Conservation (phyloP, 1,140 invertebrate species). For the Notospermus geniculatus region DNA sequence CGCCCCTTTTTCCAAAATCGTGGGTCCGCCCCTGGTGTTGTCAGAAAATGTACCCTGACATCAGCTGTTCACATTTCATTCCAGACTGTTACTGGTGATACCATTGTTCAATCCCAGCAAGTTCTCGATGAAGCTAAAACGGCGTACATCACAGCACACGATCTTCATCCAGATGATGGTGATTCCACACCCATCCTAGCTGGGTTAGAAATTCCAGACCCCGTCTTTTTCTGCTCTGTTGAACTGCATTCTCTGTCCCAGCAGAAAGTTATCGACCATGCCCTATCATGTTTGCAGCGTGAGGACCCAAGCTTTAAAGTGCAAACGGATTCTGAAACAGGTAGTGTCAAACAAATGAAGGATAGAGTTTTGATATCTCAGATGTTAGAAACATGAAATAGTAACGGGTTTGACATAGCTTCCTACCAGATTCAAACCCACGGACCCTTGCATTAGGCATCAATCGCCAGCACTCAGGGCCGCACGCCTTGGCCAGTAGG, state of each 20-base stretch:
- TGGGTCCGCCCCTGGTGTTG: too few relatives aligned
- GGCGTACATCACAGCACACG: constrained; percentile 19
- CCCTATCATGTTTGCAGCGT: constrained; percentile 77
- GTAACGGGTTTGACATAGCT: too few relatives aligned
- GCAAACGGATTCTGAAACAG: constrained; percentile 58
- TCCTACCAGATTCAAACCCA: too few relatives aligned
- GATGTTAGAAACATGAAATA: too few relatives aligned
- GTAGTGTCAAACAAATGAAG: too few relatives aligned
- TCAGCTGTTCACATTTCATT: constrained; percentile 19
- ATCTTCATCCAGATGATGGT: background rate
- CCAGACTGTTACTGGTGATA: constrained; percentile 79
- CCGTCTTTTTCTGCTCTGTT: constrained; percentile 96
- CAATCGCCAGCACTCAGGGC: too few relatives aligned
- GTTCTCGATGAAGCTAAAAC: constrained; percentile 30
- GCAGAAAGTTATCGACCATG: constrained; percentile 76
- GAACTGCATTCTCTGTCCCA: constrained; percentile 81
- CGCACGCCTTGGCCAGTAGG: too few relatives aligned
- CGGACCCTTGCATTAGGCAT: too few relatives aligned
- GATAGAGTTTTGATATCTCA: too few relatives aligned
- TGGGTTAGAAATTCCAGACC: constrained; percentile 76
- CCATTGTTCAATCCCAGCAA: constrained; percentile 63
- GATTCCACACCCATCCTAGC: constrained; percentile 54
- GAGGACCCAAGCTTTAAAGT: constrained; percentile 94
- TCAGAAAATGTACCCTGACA: too few relatives aligned
- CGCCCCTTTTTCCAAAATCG: too few relatives aligned